Base-by-base conservation (phyloP, 2,888 invertebrate genomes). In the Saturnia pavonia region DNA sequence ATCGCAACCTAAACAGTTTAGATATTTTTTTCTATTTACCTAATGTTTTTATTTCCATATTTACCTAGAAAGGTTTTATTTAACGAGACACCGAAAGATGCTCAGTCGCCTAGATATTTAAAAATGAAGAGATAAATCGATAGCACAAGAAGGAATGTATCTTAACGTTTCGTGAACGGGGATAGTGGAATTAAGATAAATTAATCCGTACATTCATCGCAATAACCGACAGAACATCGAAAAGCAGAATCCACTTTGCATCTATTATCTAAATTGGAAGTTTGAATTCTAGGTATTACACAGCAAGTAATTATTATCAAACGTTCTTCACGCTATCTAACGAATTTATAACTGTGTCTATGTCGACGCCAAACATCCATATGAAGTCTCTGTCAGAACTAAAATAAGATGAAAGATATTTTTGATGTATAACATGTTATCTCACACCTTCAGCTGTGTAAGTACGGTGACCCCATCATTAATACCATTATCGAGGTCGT, bases 371-470 rank as follows among this genome's bases (percentile, higher is more conserved):
- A 34, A 34, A 34, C 34, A 34, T 34, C 34, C 34, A 2, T 34
- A 34, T 4, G 34, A 34, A 34, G 6, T 34, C 34, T 34, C 34
- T 34, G 6, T 34, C 34, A 34, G 34, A 54, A 19, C 14, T 12
- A 8, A 63, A 63, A 6, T 1, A 1, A 0, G 11, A 22, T 22
- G 9, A 54, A 22, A 22, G 43, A 54, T 54, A n/a, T 27, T 63
- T 34, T 63, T 63, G 34, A 34, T 6, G 16, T 63, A 63, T 34
- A 22, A 63, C 25, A 63, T 8, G 63, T 34, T 65, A 65, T 65
- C 65, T 65, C 65, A 40, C 65, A 65, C 40, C n/a, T 14, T 65
- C 40, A 65, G 65, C 65, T 65, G 27, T 60, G 57, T 60, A 65
- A 40, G 40, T 40, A 65, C 65, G 40, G 19, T 65, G 65, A 65